Evolutionary conservation across 1,140 invertebrate genomes (phyloP).

Genomic region (Phymastichus coffea): DNA sequence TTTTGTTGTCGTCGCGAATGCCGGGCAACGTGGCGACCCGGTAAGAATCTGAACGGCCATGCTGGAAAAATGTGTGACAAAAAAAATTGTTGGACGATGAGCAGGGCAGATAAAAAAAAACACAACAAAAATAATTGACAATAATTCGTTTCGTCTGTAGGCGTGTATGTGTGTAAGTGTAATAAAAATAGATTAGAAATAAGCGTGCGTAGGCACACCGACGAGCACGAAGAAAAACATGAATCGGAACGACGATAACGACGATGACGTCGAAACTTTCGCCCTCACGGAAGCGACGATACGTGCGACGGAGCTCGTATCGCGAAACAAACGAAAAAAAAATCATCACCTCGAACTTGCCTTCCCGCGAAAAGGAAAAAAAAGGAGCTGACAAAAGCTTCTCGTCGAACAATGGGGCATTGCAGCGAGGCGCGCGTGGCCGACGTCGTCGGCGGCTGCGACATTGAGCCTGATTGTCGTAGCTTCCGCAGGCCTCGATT

Average conservation of each 20-base stretch:
- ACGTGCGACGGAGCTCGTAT: no score
- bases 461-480: conserved; percentile 16
- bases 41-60: conserved; percentile 91
- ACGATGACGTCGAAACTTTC: no score
- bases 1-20: conserved; percentile 90
- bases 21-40: conserved; percentile 86
- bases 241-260: no score
- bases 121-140: conserved; percentile 25
- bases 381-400: neutral
- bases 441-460: neutral
- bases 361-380: no score
- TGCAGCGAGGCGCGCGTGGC: neutral
- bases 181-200: neutral
- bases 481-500: conserved; percentile 12
- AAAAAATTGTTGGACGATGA: conserved; percentile 37
- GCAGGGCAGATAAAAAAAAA: neutral
- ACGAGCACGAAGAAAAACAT: no score
- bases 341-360: no score
- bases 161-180: neutral
- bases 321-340: no score
- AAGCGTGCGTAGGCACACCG: no score
- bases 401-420: neutral
- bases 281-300: no score
- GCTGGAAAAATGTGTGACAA: conserved; percentile 66
- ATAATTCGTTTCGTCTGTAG: no score